These are phyloP conservation scores for Brachypteracias leptosomus DNA, from an alignment of 2,113 vertebrate species.

Conservation along the genomic window DNA sequence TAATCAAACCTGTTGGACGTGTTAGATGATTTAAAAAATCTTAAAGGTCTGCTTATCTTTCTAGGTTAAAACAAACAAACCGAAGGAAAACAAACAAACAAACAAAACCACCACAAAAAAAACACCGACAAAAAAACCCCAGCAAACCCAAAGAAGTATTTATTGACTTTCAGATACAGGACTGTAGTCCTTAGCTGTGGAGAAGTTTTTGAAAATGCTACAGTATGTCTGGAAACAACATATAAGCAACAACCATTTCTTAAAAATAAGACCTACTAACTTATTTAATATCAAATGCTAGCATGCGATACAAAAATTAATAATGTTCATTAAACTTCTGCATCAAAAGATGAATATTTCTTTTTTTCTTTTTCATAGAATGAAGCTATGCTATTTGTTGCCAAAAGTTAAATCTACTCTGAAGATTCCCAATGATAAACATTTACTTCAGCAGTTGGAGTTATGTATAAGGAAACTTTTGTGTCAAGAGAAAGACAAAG, in stretches of 20 bases:
- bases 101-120: too few species aligned
- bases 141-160: background rate
- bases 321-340: background rate
- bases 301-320: background rate
- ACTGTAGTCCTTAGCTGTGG: background rate
- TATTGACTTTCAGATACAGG: background rate
- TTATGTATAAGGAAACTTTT: conserved; percentile 89
- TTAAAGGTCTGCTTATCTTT: background rate
- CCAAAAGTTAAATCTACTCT: conserved; percentile 89
- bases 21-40: background rate
- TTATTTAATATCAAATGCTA: background rate
- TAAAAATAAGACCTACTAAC: background rate
- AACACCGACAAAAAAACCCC: too few species aligned
- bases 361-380: conserved; percentile 50
- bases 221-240: background rate
- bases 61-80: too few species aligned
- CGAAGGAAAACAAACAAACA: too few species aligned
- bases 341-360: background rate
- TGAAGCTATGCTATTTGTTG: conserved; percentile 89
- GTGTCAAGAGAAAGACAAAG: conserved; percentile 94
- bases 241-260: background rate
- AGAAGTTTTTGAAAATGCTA: background rate
- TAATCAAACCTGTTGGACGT: background rate
- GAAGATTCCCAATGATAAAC: conserved; percentile 88
- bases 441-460: conserved; percentile 90